A percentile compares a stretch with the other conserved stretches of the same genome.
Conservation (phyloP, 2,888 invertebrate species). For the Leptura quadrifasciata region DNA sequence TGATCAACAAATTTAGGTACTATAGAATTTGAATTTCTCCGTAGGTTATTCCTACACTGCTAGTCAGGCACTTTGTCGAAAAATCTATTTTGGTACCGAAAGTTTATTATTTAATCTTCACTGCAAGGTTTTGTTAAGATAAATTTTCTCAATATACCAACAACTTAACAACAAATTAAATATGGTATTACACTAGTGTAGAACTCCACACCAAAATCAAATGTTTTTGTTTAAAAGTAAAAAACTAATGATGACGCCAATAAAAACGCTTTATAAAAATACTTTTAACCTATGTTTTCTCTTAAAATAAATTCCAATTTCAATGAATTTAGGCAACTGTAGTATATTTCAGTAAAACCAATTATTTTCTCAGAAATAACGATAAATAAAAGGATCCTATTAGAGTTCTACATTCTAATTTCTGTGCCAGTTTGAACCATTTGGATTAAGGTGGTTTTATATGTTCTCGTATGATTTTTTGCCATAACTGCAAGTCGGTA, state of each 20-base stretch:
- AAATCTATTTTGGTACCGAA: background rate
- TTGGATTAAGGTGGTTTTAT: too few species aligned
- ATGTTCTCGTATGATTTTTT: too few species aligned
- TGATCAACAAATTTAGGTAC: background rate
- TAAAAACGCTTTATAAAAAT: background rate
- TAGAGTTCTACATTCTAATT: too few species aligned
- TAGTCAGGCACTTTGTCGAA: background rate
- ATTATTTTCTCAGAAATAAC: background rate
- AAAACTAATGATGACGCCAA: background rate
- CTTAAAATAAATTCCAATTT: background rate
- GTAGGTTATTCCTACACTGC: background rate
- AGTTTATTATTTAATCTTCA: background rate
- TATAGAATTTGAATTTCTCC: background rate
- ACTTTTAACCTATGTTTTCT: background rate
- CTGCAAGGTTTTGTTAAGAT: background rate
- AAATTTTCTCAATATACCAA: background rate
- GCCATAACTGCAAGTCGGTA: too few species aligned
- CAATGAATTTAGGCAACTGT: background rate
- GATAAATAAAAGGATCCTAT: too few species aligned
- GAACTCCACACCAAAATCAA: background rate
- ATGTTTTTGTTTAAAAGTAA: background rate
- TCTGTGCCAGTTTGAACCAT: too few species aligned
- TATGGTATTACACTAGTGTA: background rate
- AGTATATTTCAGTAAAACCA: background rate
- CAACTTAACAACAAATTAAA: background rate